Percentiles rank a stretch among this genome's conserved stretches.
These are phyloP conservation scores for Spea multiplicata DNA, from an alignment of 2,113 vertebrate species.

Conservation along the genomic window DNA sequence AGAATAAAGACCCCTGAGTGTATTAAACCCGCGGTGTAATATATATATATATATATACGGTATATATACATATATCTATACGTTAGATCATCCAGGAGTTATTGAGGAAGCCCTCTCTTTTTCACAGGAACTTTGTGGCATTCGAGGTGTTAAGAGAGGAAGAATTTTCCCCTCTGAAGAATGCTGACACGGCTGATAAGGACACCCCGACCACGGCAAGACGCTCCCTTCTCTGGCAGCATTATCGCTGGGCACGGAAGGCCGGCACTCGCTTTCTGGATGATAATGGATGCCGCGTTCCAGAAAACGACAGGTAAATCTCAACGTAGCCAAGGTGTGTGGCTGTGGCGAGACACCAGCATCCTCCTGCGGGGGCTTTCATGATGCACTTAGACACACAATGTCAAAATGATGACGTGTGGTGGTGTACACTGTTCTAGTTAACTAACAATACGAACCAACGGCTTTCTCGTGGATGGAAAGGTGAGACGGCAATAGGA, in stretches of 20 bases:
- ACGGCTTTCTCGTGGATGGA: not conserved
- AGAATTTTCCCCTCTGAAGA: slow-evolving; percentile 92
- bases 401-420: too few species aligned
- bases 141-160: slow-evolving; percentile 87
- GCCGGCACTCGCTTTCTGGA: slow-evolving; percentile 76
- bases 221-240: slow-evolving; percentile 76
- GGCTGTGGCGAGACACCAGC: not conserved
- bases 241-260: slow-evolving; percentile 79
- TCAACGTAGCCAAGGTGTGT: not conserved
- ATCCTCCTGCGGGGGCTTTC: too few species aligned
- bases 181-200: slow-evolving; percentile 67
- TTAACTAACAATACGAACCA: not conserved
- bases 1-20: too few species aligned
- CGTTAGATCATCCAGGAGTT: too few species aligned
- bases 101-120: not conserved
- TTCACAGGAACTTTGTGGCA: slow-evolving; percentile 81
- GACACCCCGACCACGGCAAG: slow-evolving; percentile 78
- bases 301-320: slow-evolving; percentile 62
- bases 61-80: too few species aligned
- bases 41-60: too few species aligned
- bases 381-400: too few species aligned
- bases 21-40: not conserved
- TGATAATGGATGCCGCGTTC: slow-evolving; percentile 57
- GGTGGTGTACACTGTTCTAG: too few species aligned
- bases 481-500: too few species aligned